These are phyloP conservation scores for Chiloscyllium plagiosum DNA, from an alignment of 2,113 vertebrate genomes.

Conservation along the genomic window DNA sequence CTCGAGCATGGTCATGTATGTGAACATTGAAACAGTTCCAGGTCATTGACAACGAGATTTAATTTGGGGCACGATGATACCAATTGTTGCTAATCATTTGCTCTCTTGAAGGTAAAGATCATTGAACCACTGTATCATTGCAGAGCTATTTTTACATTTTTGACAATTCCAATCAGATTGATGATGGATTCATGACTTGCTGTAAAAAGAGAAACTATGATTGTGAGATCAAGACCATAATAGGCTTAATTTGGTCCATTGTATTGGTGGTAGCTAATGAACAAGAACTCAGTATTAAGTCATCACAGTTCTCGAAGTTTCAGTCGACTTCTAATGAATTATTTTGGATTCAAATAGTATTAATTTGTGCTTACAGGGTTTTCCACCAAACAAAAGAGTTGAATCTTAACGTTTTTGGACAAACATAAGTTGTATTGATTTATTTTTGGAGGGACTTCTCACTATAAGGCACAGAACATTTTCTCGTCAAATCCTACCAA, in stretches of 20 bases:
- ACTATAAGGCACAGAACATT: too few species aligned
- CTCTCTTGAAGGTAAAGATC: not conserved
- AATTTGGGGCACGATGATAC: not conserved
- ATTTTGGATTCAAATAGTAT: not conserved
- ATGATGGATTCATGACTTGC: not conserved
- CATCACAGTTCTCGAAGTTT: not conserved
- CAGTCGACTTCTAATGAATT: not conserved
- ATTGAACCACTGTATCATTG: not conserved
- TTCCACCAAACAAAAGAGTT: too few species aligned
- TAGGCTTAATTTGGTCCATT: not conserved
- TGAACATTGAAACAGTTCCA: not conserved
- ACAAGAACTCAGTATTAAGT: not conserved
- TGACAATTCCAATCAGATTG: not conserved
- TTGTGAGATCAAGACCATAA: not conserved
- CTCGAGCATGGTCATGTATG: not conserved
- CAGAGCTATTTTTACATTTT: not conserved
- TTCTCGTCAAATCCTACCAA: too few species aligned
- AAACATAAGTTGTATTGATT: too few species aligned
- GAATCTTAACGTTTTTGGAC: too few species aligned
- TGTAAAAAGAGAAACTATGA: not conserved
- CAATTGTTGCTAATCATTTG: not conserved
- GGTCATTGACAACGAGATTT: not conserved
- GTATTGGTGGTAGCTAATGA: not conserved
- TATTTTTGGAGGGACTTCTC: too few species aligned
- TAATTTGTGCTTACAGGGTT: not conserved